Evolutionary conservation across 1,140 invertebrate genomes (phyloP).

Genomic region (Drosophila littoralis): DNA sequence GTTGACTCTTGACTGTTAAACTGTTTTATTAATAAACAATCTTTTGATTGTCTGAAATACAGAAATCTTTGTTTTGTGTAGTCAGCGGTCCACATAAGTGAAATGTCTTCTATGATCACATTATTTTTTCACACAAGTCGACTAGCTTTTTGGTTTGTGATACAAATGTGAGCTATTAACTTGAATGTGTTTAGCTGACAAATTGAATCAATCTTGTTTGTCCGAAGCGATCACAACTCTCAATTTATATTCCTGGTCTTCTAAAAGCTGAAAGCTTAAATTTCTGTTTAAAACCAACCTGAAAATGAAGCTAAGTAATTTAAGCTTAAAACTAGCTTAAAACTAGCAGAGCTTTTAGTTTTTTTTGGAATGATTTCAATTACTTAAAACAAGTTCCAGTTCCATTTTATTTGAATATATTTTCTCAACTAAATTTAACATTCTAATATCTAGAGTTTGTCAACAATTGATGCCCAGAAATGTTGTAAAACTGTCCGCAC

Average conservation of each 20-base stretch:
- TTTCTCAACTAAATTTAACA: neutral
- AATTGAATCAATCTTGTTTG: no score
- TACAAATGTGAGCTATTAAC: no score
- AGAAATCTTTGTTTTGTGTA: neutral
- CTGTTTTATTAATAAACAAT: conserved; percentile 2
- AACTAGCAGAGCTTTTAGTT: neutral
- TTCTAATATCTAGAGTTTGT: neutral
- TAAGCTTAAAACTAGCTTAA: neutral
- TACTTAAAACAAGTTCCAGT: neutral
- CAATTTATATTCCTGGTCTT: no score
- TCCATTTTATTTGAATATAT: neutral
- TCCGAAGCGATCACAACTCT: no score
- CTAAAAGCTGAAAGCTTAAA: no score
- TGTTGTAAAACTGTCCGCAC: conserved; percentile 28
- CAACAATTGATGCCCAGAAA: conserved; percentile 13
- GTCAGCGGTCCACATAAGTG: neutral
- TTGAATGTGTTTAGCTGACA: no score
- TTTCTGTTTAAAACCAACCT: no score
- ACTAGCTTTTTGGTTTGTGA: no score
- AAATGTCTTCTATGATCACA: neutral
- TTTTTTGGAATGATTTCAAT: conserved; percentile 1
- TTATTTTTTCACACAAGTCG: neutral
- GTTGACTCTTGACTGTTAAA: neutral
- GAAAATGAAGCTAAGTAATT: neutral
- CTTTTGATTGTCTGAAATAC: neutral